These are phyloP conservation scores for Oncorhynchus kisutch DNA, from an alignment of 2,113 vertebrate species.

Conservation along the genomic window DNA sequence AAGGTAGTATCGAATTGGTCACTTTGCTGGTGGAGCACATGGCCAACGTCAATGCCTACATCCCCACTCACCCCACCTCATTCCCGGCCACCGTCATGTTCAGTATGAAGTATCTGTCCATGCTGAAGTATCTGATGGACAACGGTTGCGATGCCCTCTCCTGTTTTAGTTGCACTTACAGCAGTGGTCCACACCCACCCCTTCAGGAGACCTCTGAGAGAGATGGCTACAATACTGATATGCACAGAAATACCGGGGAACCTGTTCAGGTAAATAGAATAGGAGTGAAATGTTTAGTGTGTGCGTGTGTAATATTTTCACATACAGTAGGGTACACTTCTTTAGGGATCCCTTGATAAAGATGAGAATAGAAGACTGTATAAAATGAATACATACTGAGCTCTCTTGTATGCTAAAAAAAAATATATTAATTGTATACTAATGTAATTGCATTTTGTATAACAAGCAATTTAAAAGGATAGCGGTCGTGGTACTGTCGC, in stretches of 20 bases:
- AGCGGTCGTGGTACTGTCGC: too few species aligned
- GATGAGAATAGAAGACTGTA: too few species aligned
- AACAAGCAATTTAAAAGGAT: too few species aligned
- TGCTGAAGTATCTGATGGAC: conserved; percentile 91
- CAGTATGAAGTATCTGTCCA: conserved; percentile 80
- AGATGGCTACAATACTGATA: conserved; percentile 14
- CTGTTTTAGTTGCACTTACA: conserved; percentile 85
- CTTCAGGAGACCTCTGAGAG: conserved; percentile 47
- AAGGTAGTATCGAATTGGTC: conserved; percentile 80
- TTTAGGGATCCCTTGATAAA: too few species aligned
- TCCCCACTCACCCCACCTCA: conserved; percentile 86
- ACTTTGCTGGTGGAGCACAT: conserved; percentile 84
- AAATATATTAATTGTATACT: too few species aligned
- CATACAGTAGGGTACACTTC: too few species aligned
- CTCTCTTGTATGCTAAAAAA: too few species aligned
- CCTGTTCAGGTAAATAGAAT: conserved; percentile 51
- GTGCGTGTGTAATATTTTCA: too few species aligned
- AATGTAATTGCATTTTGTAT: too few species aligned
- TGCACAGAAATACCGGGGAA: not conserved
- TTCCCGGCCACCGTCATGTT: conserved; percentile 93
- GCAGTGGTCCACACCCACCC: conserved; percentile 80
- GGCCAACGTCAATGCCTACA: conserved; percentile 84
- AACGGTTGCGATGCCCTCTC: conserved; percentile 82
- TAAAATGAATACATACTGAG: too few species aligned
- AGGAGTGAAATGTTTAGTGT: not conserved